Conservation (phyloP, 2,888 invertebrate species). For the Alitta virens region DNA sequence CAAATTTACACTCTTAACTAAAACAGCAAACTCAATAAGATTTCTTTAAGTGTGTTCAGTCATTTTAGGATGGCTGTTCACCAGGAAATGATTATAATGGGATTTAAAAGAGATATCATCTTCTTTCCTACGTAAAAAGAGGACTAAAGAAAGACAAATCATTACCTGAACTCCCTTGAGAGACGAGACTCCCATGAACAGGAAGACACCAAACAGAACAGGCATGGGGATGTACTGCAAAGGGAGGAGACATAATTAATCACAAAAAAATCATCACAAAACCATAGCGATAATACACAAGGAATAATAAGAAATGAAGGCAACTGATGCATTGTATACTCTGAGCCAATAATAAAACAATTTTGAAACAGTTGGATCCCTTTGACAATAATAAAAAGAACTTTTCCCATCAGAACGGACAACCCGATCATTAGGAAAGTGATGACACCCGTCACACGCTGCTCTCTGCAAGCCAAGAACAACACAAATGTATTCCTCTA, state of each 20-base stretch:
- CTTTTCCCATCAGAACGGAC: conserved; percentile 86
- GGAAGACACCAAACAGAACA: conserved; percentile 93
- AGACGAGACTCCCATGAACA: conserved; percentile 97
- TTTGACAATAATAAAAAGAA: conserved; percentile 71
- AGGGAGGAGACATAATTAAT: background rate
- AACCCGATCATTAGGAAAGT: conserved; percentile 91
- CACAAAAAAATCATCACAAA: background rate
- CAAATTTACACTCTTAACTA: too few species aligned
- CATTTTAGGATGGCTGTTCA: too few species aligned
- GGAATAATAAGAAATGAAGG: too few species aligned
- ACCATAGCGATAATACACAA: conserved; percentile 26
- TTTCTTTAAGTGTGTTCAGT: too few species aligned
- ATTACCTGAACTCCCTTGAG: conserved; percentile 74
- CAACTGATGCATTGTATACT: too few species aligned
- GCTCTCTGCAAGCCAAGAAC: conserved; percentile 56
- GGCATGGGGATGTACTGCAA: conserved; percentile 88
- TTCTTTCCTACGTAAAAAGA: too few species aligned
- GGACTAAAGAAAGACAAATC: background rate
- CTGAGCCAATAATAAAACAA: too few species aligned
- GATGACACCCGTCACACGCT: conserved; percentile 86
- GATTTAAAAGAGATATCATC: too few species aligned
- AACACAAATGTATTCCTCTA: too few species aligned
- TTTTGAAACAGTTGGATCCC: too few species aligned
- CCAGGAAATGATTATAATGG: too few species aligned
- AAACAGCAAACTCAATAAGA: too few species aligned